Percentiles rank a stretch among this genome's conserved stretches.
These are phyloP conservation scores for Drosophila mimica DNA, from an alignment of 2,888 invertebrate genomes.

Conservation along the genomic window DNA sequence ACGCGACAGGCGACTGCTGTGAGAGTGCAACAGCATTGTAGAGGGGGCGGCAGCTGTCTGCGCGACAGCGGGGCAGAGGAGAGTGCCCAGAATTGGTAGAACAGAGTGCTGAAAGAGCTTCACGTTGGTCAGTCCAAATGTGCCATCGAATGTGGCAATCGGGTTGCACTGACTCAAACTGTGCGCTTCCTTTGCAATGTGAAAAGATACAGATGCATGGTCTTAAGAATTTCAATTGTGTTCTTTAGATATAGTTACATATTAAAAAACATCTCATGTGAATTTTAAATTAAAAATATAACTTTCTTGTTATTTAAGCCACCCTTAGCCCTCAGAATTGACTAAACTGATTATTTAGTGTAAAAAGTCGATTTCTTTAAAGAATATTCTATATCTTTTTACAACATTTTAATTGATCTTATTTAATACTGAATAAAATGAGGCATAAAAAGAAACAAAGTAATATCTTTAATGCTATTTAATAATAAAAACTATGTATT, in stretches of 20 bases:
- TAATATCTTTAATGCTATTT: background rate
- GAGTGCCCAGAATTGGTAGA: slow-evolving; percentile 8
- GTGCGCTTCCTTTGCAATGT: slow-evolving; percentile 18
- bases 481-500: background rate
- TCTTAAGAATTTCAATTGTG: background rate
- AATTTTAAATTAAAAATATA: background rate
- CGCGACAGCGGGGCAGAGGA: background rate
- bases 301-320: background rate
- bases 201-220: background rate
- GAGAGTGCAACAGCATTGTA: slow-evolving; percentile 49
- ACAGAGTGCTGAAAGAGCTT: slow-evolving; percentile 55
- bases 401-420: background rate
- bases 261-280: background rate
- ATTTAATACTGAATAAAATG: background rate
- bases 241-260: background rate
- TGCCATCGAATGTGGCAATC: slow-evolving; percentile 18
- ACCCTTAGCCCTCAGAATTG: background rate
- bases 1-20: slow-evolving; percentile 57
- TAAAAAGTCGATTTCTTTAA: background rate
- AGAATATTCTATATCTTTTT: background rate
- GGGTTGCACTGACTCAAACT: slow-evolving; percentile 20
- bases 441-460: background rate
- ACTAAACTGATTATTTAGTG: background rate
- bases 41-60: slow-evolving; percentile 37
- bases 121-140: slow-evolving; percentile 45